A percentile compares a stretch with the other conserved stretches of the same genome.
These are phyloP conservation scores for Phyto melanocephala DNA, from an alignment of 2,888 invertebrate species.

Conservation along the genomic window DNA sequence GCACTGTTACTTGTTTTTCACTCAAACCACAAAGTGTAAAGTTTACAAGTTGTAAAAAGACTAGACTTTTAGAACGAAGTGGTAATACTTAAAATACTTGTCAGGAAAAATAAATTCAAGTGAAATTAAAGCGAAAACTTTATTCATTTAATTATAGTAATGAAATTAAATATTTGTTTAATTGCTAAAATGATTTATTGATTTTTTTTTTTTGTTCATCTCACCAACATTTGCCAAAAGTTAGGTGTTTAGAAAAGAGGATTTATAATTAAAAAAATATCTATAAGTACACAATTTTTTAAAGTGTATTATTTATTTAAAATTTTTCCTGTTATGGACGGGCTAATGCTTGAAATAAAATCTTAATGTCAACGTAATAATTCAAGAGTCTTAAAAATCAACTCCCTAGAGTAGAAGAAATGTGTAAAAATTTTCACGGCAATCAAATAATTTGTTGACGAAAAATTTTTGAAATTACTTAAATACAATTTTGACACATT, in stretches of 20 bases:
- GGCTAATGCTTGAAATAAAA: too few species aligned
- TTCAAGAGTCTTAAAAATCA: conserved; percentile 1
- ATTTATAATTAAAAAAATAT: too few species aligned
- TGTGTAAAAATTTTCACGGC: conserved; percentile 33
- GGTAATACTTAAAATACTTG: background rate
- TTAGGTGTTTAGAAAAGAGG: too few species aligned
- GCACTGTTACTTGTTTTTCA: too few species aligned
- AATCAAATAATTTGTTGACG: conserved; percentile 58
- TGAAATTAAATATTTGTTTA: background rate
- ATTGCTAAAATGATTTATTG: background rate
- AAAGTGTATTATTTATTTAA: too few species aligned
- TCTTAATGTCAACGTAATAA: background rate
- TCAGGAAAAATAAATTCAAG: background rate
- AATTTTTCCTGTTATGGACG: too few species aligned
- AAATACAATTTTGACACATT: conserved; percentile 51
- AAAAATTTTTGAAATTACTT: conserved; percentile 52
- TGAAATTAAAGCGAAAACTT: too few species aligned
- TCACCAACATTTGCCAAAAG: too few species aligned
- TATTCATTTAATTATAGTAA: background rate
- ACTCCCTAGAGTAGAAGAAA: conserved; percentile 15
- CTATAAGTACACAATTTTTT: too few species aligned
- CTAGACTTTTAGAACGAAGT: background rate
- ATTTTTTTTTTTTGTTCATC: too few species aligned
- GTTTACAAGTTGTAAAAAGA: background rate
- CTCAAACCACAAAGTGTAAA: too few species aligned